Evolutionary conservation across 2,888 invertebrate genomes (phyloP), one percentile per base, ranked within the genome.

Genomic region (Kuschelorhynchus macadamiae): DNA sequence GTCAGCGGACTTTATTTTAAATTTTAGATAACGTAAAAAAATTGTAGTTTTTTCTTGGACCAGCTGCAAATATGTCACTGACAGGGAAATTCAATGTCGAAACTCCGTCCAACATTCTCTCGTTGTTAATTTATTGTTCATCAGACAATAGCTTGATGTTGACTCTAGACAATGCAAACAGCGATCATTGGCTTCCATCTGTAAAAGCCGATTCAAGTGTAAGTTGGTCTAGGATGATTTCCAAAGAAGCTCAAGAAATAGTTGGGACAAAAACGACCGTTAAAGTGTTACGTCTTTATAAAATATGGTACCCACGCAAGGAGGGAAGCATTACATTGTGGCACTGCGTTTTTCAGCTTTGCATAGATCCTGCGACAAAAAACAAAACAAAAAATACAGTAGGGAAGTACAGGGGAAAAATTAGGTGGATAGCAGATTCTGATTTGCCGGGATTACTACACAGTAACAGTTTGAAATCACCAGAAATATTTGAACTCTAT

Each of bases 151-250:
- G 80, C n/a, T 65, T 80, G 32, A 69, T 82, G 76, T 61, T 81
- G 18, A 75, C 74, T 1, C 65, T 78, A 9, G 80, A 81, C 42
- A 60, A 64, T 12, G 70, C 68, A 11, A 73, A 75, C n/a, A 74
- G 74, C 32, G 81, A 81, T 50, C 80, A 78, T 62, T 81, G 80
- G 79, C 71, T 82, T 57, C 81, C 82, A 8, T 75, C 75, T 3
- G 68, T 75, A 2, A 80, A 77, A 74, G 74, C 77, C 9, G 16
- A 67, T 14, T 33, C 70, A 3, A 76, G 74, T 11, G 66, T 64
- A 2, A 74, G 76, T 8, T 81, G 81, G 79, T 57, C 73, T 3
- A 72, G 68, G 20, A 67, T 76, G 18, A 65, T 77, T 14, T 20
- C 52, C 3, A 78, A 76, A 49, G 81, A 81, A 67, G 71, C 79